Conservation (phyloP, 2,888 invertebrate genomes). For the Trypoxylon attenuatum region DNA sequence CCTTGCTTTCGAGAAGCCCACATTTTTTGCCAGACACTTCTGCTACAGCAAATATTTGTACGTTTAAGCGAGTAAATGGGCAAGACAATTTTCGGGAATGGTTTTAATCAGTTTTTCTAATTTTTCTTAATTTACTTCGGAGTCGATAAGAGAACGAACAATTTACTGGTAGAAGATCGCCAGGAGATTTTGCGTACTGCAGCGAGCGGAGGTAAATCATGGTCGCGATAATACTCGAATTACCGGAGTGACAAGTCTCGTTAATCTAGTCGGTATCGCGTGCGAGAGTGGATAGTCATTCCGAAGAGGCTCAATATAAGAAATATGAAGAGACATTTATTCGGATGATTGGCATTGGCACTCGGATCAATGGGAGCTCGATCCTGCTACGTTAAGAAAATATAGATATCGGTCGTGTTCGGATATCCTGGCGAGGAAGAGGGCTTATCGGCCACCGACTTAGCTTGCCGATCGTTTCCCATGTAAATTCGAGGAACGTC, state of each 20-base stretch:
- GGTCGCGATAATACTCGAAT: neutral
- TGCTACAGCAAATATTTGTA: too few relatives aligned
- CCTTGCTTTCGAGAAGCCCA: too few relatives aligned
- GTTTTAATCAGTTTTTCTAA: too few relatives aligned
- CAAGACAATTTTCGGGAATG: too few relatives aligned
- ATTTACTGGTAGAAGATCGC: too few relatives aligned
- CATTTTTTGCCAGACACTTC: too few relatives aligned
- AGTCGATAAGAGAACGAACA: too few relatives aligned
- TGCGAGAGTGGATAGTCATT: neutral
- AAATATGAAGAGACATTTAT: constrained; percentile 4
- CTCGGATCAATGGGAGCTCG: neutral
- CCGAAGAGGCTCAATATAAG: neutral
- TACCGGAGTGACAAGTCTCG: neutral
- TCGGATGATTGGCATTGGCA: constrained; percentile 1
- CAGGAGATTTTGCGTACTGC: too few relatives aligned
- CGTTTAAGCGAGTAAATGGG: too few relatives aligned
- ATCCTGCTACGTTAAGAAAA: neutral
- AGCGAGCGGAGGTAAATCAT: neutral
- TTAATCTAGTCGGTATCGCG: constrained; percentile 9
- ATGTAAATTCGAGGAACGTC: neutral
- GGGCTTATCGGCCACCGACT: neutral
- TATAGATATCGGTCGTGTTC: neutral
- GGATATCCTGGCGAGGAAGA: too few relatives aligned
- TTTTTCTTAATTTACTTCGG: too few relatives aligned
- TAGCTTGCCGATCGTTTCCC: neutral